phyloP scores from a whole-genome alignment of 2,797 vertebrate species.

The Sebastes hubbsi region DNA sequence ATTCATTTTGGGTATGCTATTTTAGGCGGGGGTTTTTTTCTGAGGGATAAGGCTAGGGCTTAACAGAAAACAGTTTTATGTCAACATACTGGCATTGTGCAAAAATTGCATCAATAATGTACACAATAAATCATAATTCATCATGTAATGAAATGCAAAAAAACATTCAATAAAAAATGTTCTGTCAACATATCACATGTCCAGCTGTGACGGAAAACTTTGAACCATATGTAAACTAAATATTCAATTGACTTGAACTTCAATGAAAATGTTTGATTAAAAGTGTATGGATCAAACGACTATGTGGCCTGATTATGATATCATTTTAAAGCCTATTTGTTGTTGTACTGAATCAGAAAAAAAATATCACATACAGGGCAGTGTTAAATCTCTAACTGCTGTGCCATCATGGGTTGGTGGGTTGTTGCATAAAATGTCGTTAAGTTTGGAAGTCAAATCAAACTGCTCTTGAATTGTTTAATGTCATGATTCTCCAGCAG shows the following conservation, averaged over 20 bases:
- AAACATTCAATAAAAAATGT: background rate
- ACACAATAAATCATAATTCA: too few relatives aligned
- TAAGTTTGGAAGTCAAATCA: background rate
- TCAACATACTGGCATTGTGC: background rate
- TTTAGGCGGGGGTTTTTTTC: rapidly evolving
- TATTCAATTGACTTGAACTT: background rate
- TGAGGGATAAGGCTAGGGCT: too few relatives aligned
- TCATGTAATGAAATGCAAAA: too few relatives aligned
- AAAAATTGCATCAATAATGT: background rate
- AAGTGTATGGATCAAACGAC: background rate
- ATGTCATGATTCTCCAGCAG: background rate
- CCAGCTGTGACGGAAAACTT: background rate
- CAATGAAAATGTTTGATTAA: background rate
- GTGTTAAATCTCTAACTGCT: background rate
- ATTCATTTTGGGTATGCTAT: too few relatives aligned
- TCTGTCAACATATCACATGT: background rate
- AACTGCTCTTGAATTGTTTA: background rate
- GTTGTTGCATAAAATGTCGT: background rate
- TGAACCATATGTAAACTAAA: background rate
- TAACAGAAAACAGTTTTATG: background rate
- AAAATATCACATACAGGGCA: background rate
- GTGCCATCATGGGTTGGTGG: background rate
- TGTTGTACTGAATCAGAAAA: background rate
- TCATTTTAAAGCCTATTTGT: background rate
- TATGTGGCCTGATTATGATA: background rate